Base-by-base conservation (phyloP, 2,113 vertebrate species). In the Lepus timidus region DNA sequence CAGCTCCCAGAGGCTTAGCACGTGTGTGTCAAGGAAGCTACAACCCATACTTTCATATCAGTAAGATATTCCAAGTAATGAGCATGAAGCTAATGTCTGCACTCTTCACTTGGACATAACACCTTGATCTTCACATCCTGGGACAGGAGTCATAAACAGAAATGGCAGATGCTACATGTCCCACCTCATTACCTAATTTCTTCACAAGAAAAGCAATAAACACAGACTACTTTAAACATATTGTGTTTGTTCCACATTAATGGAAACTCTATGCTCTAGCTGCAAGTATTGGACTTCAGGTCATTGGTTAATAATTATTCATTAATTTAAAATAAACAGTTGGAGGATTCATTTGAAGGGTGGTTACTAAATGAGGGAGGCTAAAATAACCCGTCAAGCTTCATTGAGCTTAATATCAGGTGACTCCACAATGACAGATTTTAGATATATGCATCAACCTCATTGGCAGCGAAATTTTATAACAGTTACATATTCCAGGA, bases 251-350 rank as follows among this genome's bases (percentile, higher is more conserved):
- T 96, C 95, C 95, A 73, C 92, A 82, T 96, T 95, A 96, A 94
- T 79, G 23, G 82, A 78, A 97, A 80, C 70, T 90, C 14, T 75
- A 20, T 89, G 20, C 92, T 61, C 90, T 91, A 68, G 84, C 87
- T 85, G 19, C 70, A 71, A 79, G 13, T 61, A 90, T 95, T 94
- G 62, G 90, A 97, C 97, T 94, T 97, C 92, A 87, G 79, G 27
- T 84, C 13, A 20, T 91, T 96, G 31, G 44, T 86, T 93, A 96
- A 97, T 97, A 94, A 94, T 88, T 85, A 51, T 78, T 80, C 70
- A 90, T 96, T 91, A 97, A 96, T 91, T 91, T 90, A 67, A 97
- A 67, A 49, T 19, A 76, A 97, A 93, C 55, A 96, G 92, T 83
- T 96, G 36, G 78, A 95, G 49, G 65, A 89, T 93, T 94, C 95